Evolutionary conservation across 2,113 vertebrate species (phyloP), one percentile per base, ranked within the genome.

Genomic region (Nibea coibor): DNA sequence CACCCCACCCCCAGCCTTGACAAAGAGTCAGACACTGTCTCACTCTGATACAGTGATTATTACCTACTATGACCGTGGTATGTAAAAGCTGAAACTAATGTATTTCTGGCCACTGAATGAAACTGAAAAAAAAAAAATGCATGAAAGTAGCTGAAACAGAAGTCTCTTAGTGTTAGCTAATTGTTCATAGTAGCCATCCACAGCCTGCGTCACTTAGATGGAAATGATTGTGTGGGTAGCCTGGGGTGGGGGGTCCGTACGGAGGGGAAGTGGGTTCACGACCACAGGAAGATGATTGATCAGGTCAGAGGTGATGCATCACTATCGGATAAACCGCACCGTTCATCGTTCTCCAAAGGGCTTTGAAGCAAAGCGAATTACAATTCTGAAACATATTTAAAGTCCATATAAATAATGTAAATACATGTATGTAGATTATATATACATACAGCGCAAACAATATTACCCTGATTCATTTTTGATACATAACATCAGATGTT

Each of bases 301-400:
- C 64, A 35, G 47, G 61, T 39, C 14, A n/a, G 81, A 84, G 88
- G 81, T 82, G 83, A 83, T 80, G 86, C 71, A 61, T 87, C 78
- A 70, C 78, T 74, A 86, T 89, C 82, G 79, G 85, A 86, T 65
- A 70, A 83, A 85, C 80, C 80, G 88, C 90, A 90, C 91, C 90
- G 90, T 86, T 92, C 83, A 79, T 86, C 59, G 83, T 84, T 91
- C 87, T 89, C 75, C 78, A 92, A 95, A 95, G 94, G 94, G 94
- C 93, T 95, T 93, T 84, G 87, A 83, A 89, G 92, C 71, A 83
- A 90, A 92, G 80, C 87, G 75, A 90, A 88, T 80, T 81, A 64
- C 65, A 87, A 72, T 88, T 88, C 65, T 67, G 26, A 81, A 87
- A 84, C 80, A 68, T 69, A 86, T 81, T 89, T 89, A 69, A 91